A percentile compares a stretch with the other conserved stretches of the same genome.
Evolutionary conservation across 2,888 invertebrate genomes (phyloP).

Genomic region (Choreutis nemorana): DNA sequence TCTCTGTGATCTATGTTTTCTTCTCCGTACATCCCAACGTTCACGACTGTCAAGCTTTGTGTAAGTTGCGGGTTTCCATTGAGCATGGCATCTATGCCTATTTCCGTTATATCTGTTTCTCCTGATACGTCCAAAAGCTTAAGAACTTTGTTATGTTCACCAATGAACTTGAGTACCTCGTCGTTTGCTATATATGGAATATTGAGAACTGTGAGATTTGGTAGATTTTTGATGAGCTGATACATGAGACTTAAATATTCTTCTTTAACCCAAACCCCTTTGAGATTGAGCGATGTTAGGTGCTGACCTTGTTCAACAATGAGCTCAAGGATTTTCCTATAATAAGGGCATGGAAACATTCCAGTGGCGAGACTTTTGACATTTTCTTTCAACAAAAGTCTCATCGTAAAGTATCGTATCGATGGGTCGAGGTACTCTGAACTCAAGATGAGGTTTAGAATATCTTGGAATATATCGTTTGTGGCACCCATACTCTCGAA

Average conservation of each 20-base stretch:
- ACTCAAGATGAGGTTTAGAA: constrained; percentile 70
- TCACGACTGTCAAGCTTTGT: constrained; percentile 66
- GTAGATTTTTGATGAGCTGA: constrained; percentile 65
- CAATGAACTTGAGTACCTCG: constrained; percentile 68
- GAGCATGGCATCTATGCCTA: constrained; percentile 67
- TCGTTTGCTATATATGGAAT: constrained; percentile 78
- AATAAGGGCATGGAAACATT: constrained; percentile 75
- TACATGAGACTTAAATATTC: constrained; percentile 71
- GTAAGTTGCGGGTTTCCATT: constrained; percentile 59
- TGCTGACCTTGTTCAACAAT: constrained; percentile 71
- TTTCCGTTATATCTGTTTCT: constrained; percentile 73
- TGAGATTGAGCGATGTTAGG: constrained; percentile 70
- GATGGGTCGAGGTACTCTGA: constrained; percentile 74
- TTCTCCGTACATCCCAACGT: constrained; percentile 76
- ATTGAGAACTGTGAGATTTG: constrained; percentile 67
- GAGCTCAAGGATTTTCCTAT: constrained; percentile 72
- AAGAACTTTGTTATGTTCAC: constrained; percentile 61
- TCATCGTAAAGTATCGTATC: constrained; percentile 71
- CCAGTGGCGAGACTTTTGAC: constrained; percentile 72
- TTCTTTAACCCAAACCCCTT: constrained; percentile 78
- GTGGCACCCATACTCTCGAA: constrained; percentile 69
- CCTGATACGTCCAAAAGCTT: constrained; percentile 74
- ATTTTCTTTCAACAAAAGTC: constrained; percentile 70
- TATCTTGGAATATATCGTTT: constrained; percentile 73
- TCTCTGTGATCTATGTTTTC: constrained; percentile 72